phyloP scores from a whole-genome alignment of 2,888 invertebrate genomes.

The Chesias legatella region DNA sequence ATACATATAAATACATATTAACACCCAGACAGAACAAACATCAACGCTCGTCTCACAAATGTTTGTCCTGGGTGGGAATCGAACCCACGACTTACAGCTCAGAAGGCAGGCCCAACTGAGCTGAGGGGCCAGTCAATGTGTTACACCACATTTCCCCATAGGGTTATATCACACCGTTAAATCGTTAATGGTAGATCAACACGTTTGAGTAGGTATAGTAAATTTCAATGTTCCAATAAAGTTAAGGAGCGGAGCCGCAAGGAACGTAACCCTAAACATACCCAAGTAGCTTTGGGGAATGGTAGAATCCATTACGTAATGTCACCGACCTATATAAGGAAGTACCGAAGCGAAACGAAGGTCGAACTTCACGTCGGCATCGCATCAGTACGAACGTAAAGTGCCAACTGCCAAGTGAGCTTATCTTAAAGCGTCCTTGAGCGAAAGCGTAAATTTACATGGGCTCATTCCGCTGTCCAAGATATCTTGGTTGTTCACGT shows the following conservation, averaged over 20 bases:
- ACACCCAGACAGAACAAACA: too few relatives aligned
- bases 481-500: conserved; percentile 7
- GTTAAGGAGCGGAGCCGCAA: conserved; percentile 27
- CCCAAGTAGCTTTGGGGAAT: conserved; percentile 36
- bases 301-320: conserved; percentile 53
- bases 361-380: conserved; percentile 52
- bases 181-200: conserved; percentile 11
- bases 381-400: conserved; percentile 34
- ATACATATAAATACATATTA: too few relatives aligned
- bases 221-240: conserved; percentile 34
- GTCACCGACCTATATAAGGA: conserved; percentile 50
- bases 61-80: too few relatives aligned
- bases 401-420: conserved; percentile 26
- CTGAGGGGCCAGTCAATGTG: too few relatives aligned
- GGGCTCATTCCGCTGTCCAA: conserved; percentile 1
- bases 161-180: conserved; percentile 2
- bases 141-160: neutral
- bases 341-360: conserved; percentile 43
- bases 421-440: conserved; percentile 40
- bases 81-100: too few relatives aligned
- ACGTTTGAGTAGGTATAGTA: conserved; percentile 7
- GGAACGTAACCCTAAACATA: conserved; percentile 32
- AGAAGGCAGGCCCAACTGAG: too few relatives aligned
- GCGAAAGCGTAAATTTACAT: conserved; percentile 39
- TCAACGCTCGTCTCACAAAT: too few relatives aligned